Percentiles rank a stretch among this genome's conserved stretches.
phyloP scores from a whole-genome alignment of 2,797 vertebrate genomes.

The Cryptoprocta ferox region DNA sequence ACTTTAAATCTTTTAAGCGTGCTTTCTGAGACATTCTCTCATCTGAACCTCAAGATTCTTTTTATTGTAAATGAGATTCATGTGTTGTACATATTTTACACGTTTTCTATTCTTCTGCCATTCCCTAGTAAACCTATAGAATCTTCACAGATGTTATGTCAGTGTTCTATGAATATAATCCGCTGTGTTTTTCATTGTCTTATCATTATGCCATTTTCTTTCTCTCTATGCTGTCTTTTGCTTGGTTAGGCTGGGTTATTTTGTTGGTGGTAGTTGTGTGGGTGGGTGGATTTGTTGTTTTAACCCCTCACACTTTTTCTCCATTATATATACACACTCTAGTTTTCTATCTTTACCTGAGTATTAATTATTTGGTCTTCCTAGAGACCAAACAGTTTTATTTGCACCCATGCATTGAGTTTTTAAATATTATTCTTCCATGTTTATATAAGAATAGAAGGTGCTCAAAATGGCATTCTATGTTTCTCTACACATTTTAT shows the following conservation, averaged over 20 bases:
- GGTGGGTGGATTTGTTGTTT: background rate
- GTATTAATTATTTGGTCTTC: background rate
- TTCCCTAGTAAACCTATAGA: background rate
- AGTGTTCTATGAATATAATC: background rate
- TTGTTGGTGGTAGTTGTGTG: background rate
- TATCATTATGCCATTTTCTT: background rate
- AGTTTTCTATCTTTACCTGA: slow-evolving; percentile 8
- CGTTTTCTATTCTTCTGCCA: background rate
- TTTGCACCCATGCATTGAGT: background rate
- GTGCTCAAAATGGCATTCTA: background rate
- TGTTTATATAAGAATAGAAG: background rate
- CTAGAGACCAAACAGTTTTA: background rate
- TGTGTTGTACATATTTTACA: background rate
- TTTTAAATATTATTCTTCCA: background rate
- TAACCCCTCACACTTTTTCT: background rate
- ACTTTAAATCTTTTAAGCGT: background rate
- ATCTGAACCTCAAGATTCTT: background rate
- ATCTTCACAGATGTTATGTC: background rate
- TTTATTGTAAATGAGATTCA: slow-evolving; percentile 44
- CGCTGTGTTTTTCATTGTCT: background rate
- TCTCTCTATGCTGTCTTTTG: background rate
- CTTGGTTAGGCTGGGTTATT: background rate
- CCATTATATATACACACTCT: background rate
- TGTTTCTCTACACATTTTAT: background rate
- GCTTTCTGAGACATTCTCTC: background rate